These are phyloP conservation scores for Athene cunicularia DNA, from an alignment of 2,113 vertebrate species.

Conservation along the genomic window DNA sequence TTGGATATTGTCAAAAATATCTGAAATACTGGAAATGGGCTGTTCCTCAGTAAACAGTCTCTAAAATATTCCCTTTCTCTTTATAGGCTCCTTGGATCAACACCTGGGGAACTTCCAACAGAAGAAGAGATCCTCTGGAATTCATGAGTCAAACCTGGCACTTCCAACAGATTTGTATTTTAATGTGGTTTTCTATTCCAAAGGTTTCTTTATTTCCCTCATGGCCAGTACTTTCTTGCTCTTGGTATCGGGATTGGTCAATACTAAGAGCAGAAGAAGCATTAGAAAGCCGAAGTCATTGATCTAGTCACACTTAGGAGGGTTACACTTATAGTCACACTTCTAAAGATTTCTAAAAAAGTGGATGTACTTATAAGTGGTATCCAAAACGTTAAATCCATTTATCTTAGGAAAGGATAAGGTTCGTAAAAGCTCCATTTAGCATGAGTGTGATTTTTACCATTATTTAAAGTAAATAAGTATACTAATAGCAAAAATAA, in stretches of 20 bases:
- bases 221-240: background rate
- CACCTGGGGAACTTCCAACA: background rate
- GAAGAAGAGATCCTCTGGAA: background rate
- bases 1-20: background rate
- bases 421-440: constrained; percentile 2
- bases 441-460: background rate
- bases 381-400: background rate
- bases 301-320: background rate
- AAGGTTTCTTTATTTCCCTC: background rate
- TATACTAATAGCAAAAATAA: background rate
- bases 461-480: background rate
- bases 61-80: background rate
- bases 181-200: background rate
- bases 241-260: background rate
- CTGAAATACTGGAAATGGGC: background rate
- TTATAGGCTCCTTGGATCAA: background rate
- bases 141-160: background rate
- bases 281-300: background rate
- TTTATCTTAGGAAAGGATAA: background rate
- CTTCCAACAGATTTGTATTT: background rate
- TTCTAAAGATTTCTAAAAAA: background rate
- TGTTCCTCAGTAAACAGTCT: background rate
- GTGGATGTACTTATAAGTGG: background rate
- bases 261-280: background rate
- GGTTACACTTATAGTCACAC: background rate